Evolutionary conservation across 1,140 invertebrate genomes (phyloP).

Genomic region (Bombus polaris): DNA sequence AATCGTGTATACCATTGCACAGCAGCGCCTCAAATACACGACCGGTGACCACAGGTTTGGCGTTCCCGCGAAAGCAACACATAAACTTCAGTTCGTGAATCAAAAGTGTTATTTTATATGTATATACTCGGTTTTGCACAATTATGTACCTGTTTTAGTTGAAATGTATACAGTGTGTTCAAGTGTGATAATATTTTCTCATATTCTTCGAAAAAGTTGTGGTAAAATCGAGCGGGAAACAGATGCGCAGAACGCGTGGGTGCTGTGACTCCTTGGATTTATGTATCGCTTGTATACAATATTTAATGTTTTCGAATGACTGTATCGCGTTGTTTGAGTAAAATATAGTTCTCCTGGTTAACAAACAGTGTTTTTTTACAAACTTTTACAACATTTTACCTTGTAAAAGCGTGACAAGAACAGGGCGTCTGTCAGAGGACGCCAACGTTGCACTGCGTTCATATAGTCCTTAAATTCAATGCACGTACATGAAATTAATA

Average conservation of each 20-base stretch:
- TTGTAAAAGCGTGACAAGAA: conserved; percentile 5
- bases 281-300: not conserved
- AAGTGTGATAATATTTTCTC: not conserved
- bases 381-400: not conserved
- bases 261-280: conserved; percentile 24
- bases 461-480: not conserved
- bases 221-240: conserved; percentile 45
- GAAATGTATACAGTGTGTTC: not conserved
- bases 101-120: not conserved
- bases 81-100: conserved; percentile 9
- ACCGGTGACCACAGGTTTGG: conserved; percentile 65
- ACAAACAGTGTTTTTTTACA: not conserved
- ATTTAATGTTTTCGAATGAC: not conserved
- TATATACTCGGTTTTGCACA: not conserved
- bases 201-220: not conserved
- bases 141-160: not conserved
- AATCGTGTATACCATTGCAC: conserved; percentile 24
- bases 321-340: not conserved
- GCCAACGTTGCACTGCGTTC: conserved; percentile 14
- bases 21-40: conserved; percentile 60
- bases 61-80: conserved; percentile 70
- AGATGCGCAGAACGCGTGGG: conserved; percentile 35
- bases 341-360: not conserved
- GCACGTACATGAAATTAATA: not conserved
- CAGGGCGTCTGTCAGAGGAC: conserved; percentile 16